phyloP scores from a whole-genome alignment of 2,797 vertebrate genomes.

The Spea hammondii region DNA sequence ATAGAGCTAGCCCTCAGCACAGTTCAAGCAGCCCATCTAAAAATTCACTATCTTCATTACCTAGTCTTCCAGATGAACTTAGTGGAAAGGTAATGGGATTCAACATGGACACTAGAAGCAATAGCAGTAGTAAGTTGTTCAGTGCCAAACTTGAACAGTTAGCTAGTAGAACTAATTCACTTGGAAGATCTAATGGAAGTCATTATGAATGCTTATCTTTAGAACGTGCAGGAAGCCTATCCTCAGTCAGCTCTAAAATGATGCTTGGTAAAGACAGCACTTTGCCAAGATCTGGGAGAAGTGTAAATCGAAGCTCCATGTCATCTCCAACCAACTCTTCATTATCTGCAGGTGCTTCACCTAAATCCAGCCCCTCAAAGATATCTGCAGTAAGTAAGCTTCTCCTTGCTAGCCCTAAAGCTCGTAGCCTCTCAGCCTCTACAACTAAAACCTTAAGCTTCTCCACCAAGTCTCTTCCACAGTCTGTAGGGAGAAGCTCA shows the following conservation, averaged over 20 bases:
- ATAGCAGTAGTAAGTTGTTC: conserved; percentile 83
- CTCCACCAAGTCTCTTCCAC: conserved; percentile 81
- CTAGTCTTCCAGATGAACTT: conserved; percentile 72
- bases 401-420: conserved; percentile 82
- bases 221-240: conserved; percentile 78
- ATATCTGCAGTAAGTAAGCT: conserved; percentile 88
- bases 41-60: conserved; percentile 66
- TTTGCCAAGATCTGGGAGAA: conserved; percentile 79
- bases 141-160: conserved; percentile 88
- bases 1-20: conserved; percentile 72
- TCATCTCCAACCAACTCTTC: conserved; percentile 73
- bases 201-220: conserved; percentile 84
- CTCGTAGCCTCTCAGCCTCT: conserved; percentile 80
- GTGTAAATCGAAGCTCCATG: conserved; percentile 73
- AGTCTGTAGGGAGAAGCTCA: conserved; percentile 81
- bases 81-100: conserved; percentile 70
- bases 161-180: conserved; percentile 79
- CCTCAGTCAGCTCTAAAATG: conserved; percentile 75
- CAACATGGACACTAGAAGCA: conserved; percentile 68
- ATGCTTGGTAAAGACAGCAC: conserved; percentile 77
- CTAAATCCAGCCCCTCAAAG: conserved; percentile 76
- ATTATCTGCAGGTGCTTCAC: conserved; percentile 65
- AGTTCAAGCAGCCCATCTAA: conserved; percentile 65
- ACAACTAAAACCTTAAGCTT: conserved; percentile 83
- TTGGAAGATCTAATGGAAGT: conserved; percentile 73